Evolutionary conservation across 2,797 vertebrate species (phyloP).

Genomic region (Gymnoscopelus braueri): DNA sequence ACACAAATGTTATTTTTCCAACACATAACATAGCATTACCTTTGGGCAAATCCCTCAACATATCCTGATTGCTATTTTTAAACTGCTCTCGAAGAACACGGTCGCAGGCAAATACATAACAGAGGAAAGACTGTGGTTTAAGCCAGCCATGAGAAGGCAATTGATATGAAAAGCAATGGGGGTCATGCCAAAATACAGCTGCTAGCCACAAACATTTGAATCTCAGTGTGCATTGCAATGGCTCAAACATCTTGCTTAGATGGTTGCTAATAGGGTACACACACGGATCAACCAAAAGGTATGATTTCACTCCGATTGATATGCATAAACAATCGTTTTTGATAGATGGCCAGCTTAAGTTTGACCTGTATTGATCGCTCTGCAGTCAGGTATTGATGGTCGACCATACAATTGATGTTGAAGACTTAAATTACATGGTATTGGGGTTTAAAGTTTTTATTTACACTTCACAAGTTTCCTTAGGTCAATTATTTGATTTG

Average conservation of each 20-base stretch:
- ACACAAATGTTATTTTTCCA: background rate
- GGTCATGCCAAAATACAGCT: conserved; percentile 19
- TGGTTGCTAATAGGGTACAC: background rate
- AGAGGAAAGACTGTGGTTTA: conserved; percentile 13
- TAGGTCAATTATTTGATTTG: conserved; percentile 17
- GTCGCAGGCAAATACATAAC: background rate
- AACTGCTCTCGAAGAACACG: conserved; percentile 29
- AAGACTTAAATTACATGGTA: conserved; percentile 29
- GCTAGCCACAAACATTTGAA: background rate
- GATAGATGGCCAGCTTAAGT: background rate
- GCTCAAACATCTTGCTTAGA: background rate
- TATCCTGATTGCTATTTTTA: conserved; percentile 7
- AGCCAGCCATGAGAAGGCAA: conserved; percentile 24
- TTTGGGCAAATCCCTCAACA: conserved; percentile 4
- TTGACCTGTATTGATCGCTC: background rate
- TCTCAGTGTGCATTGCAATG: too few relatives aligned
- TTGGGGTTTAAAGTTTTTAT: conserved; percentile 26
- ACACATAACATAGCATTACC: background rate
- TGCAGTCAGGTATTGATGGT: conserved; percentile 12
- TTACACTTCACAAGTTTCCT: conserved; percentile 1
- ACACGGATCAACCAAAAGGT: background rate
- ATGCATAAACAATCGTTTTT: background rate
- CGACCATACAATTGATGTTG: conserved; percentile 14
- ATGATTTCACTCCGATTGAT: background rate
- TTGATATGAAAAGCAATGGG: conserved; percentile 14